Percentiles rank a stretch among this genome's conserved stretches.
Conservation (phyloP, 2,113 vertebrate species). For the Corythoichthys intestinalis region DNA sequence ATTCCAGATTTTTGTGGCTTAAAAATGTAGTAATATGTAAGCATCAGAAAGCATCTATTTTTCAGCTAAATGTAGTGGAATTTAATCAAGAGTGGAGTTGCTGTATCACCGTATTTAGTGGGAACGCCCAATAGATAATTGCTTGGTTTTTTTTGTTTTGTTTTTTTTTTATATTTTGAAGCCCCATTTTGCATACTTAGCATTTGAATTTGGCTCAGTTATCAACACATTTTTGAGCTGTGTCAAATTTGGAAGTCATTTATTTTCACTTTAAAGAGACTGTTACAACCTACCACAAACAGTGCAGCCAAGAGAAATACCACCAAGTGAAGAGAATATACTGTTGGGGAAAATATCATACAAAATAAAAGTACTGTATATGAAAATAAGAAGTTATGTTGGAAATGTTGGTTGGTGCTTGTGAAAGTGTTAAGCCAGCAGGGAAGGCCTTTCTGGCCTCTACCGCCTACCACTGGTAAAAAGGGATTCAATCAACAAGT, state of each 20-base stretch:
- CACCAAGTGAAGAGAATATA: neutral
- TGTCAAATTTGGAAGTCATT: neutral
- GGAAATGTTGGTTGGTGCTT: neutral
- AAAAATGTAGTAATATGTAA: no score
- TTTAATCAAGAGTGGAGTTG: no score
- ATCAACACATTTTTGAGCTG: neutral
- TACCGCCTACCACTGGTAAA: neutral
- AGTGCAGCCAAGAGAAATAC: neutral
- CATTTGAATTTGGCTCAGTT: neutral
- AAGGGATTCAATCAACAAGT: slow-evolving; percentile 24
- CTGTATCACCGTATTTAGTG: no score
- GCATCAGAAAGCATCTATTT: no score
- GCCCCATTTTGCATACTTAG: neutral
- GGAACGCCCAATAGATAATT: no score
- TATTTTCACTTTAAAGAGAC: neutral
- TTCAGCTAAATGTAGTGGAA: no score
- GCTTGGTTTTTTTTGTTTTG: no score
- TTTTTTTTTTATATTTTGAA: no score
- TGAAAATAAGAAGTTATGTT: neutral
- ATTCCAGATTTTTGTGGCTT: no score
- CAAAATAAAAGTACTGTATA: neutral
- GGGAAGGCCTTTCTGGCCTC: neutral
- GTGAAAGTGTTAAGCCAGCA: neutral
- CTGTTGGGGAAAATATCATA: neutral
- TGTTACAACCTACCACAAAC: neutral